Conservation (phyloP, 2,888 invertebrate species). For the Sphaerophoria taeniata region DNA sequence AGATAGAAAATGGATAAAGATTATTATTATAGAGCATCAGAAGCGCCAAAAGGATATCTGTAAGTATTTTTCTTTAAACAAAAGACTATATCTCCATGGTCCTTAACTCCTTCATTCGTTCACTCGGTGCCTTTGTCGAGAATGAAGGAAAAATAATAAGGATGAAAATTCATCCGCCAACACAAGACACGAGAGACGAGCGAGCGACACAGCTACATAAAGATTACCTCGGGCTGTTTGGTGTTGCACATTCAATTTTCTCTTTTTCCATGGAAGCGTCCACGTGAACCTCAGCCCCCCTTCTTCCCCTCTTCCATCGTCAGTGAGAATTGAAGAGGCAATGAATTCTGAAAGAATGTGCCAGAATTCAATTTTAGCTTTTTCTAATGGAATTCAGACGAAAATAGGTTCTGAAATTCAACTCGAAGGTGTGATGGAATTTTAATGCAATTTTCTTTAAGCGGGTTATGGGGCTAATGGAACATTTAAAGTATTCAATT, state of each 20-base stretch:
- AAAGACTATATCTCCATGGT: slow-evolving; percentile 16
- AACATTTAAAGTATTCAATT: slow-evolving; percentile 4
- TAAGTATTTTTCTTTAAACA: slow-evolving; percentile 41
- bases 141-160: not conserved
- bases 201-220: not conserved
- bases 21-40: slow-evolving; percentile 26
- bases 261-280: not conserved
- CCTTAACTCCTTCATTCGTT: slow-evolving; percentile 24
- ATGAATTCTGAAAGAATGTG: slow-evolving; percentile 5
- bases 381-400: slow-evolving; percentile 18
- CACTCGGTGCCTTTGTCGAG: not conserved
- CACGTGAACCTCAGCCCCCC: not conserved
- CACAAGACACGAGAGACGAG: too few species aligned
- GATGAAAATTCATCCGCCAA: slow-evolving; percentile 27
- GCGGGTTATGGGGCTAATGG: slow-evolving; percentile 39
- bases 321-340: too few species aligned
- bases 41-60: slow-evolving; percentile 12
- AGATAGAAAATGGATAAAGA: slow-evolving; percentile 20
- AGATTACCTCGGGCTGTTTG: slow-evolving; percentile 43
- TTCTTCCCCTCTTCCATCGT: too few species aligned
- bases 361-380: not conserved
- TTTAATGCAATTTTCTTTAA: slow-evolving; percentile 44
- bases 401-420: slow-evolving; percentile 1
- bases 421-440: slow-evolving; percentile 39
- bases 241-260: slow-evolving; percentile 56